phyloP scores from a whole-genome alignment of 2,888 invertebrate species.

The Chaitophorus viminalis region DNA sequence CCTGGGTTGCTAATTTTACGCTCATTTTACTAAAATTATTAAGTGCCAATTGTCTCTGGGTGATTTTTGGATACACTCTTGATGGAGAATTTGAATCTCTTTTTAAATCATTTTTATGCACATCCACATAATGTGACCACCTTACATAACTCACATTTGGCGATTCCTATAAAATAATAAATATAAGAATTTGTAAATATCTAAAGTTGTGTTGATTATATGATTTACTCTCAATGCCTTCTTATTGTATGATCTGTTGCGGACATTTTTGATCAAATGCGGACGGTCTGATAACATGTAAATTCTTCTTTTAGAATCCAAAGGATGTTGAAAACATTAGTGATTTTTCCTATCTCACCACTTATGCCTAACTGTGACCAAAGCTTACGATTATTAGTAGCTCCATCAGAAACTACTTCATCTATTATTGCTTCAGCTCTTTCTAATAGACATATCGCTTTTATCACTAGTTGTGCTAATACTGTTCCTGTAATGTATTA shows the following conservation, averaged over 20 bases:
- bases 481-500: slow-evolving; percentile 21
- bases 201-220: not conserved
- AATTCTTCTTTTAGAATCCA: not conserved
- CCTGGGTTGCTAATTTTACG: not conserved
- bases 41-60: not conserved
- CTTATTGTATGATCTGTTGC: not conserved
- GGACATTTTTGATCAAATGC: not conserved
- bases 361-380: slow-evolving; percentile 14
- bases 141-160: not conserved
- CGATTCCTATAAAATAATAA: not conserved
- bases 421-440: slow-evolving; percentile 9
- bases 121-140: not conserved
- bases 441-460: slow-evolving; percentile 39
- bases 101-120: not conserved
- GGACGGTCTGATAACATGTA: not conserved
- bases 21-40: not conserved
- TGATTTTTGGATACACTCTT: not conserved
- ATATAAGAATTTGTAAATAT: not conserved
- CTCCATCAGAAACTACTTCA: slow-evolving; percentile 33
- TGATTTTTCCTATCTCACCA: not conserved
- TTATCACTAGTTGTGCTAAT: slow-evolving; percentile 23
- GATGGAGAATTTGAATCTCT: not conserved
- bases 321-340: not conserved
- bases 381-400: slow-evolving; percentile 2
- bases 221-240: not conserved